Conservation (phyloP, 2,113 vertebrate species). For the Pyxicephalus adspersus region DNA sequence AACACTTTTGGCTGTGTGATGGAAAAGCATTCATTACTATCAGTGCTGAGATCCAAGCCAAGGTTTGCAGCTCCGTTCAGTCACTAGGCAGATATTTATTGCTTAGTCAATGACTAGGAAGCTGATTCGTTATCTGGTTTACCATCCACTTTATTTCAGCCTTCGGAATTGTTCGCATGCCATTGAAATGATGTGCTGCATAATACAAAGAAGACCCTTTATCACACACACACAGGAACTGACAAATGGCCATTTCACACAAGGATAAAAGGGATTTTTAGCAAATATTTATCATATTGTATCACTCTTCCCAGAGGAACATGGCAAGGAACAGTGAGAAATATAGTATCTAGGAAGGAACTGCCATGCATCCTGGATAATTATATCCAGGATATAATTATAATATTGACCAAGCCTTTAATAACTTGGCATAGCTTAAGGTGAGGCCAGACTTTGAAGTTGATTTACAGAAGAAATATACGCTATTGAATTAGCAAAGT, state of each 20-base stretch:
- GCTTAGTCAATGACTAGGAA: slow-evolving; percentile 35
- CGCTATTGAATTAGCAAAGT: no score
- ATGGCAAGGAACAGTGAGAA: slow-evolving; percentile 20
- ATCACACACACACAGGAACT: slow-evolving; percentile 28
- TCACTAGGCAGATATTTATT: slow-evolving; percentile 44
- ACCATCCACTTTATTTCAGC: slow-evolving; percentile 45
- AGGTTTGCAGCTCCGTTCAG: slow-evolving; percentile 17
- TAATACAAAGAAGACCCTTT: slow-evolving; percentile 47
- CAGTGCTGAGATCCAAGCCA: slow-evolving; percentile 38
- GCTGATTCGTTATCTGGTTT: slow-evolving; percentile 38
- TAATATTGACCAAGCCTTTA: neutral
- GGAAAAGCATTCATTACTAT: slow-evolving; percentile 38
- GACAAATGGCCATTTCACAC: slow-evolving; percentile 32
- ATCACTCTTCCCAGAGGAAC: slow-evolving; percentile 23
- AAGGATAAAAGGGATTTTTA: slow-evolving; percentile 40
- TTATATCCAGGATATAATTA: slow-evolving; percentile 17
- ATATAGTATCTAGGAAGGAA: neutral
- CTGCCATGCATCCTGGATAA: neutral
- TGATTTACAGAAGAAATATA: no score
- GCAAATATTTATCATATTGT: slow-evolving; percentile 37
- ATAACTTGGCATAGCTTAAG: neutral
- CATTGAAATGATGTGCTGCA: slow-evolving; percentile 47
- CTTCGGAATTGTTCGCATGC: slow-evolving; percentile 47
- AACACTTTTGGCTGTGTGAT: slow-evolving; percentile 3
- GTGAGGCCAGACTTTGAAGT: no score